Evolutionary conservation across 2,113 vertebrate species (phyloP), one percentile per base, ranked within the genome.

Genomic region (Myiozetetes cayanensis): DNA sequence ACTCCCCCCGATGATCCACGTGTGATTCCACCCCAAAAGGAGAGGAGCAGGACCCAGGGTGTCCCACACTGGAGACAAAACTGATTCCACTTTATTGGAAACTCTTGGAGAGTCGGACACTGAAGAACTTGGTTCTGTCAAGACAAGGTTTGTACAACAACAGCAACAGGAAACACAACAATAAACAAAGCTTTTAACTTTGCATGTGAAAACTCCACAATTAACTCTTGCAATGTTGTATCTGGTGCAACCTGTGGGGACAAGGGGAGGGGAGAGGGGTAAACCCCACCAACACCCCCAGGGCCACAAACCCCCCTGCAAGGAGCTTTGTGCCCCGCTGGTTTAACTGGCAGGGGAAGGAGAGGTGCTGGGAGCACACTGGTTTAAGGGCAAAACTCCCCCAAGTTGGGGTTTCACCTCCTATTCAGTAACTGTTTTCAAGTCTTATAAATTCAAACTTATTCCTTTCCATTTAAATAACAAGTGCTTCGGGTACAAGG

Each of bases 71-170:
- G 2, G 8, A 46, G 19, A 61, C 4, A 4, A 75, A 43, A 63
- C 50, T 3, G 23, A 81, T 33, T 31, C 66, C 66, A 46, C 79
- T 97, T 97, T 97, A 97, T 97, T 97, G 93, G 71, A 39, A 91
- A 67, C 90, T 65, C 86, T 94, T 15, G 35, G 68, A 83, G 80
- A 91, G 90, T 3, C 0, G 1, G 67, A 62, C 66, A 65, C 50
- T 0, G 77, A 6, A 76, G 92, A 91, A 78, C 46, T 80, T 16
- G 85, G 89, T 33, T 95, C 84, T 67, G 66, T 35, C 47, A 22
- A 27, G 78, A 80, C 8, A 1, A 24, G 24, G 81, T 81, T 62
- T 70, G 89, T 74, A 97, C 88, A 96, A 96, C 67, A 79, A 73
- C 52, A 92, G 87, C 73, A 72, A 63, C 2, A 25, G 68, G 50